phyloP scores from a whole-genome alignment of 1,140 invertebrate genomes.

The Microvelia longipes region DNA sequence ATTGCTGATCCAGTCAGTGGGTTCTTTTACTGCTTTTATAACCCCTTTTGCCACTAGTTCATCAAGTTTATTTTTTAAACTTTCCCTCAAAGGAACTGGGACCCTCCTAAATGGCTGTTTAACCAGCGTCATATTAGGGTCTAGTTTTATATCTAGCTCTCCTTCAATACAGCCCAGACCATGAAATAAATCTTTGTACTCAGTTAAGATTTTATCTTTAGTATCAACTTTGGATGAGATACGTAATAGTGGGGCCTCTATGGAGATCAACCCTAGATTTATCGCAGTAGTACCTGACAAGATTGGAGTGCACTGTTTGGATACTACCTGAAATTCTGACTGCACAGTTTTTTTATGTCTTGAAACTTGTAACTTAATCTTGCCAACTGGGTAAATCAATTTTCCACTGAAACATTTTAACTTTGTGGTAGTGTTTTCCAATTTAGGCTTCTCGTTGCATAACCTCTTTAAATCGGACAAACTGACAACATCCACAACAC shows the following conservation, averaged over 20 bases:
- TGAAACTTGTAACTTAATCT: neutral
- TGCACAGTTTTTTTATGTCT: neutral
- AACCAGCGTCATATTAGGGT: conserved; percentile 3
- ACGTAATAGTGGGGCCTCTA: neutral
- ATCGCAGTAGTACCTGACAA: neutral
- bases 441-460: neutral
- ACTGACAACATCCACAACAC: neutral
- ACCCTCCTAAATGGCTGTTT: conserved; percentile 18
- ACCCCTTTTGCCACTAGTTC: conserved; percentile 16
- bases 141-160: neutral
- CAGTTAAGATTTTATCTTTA: neutral
- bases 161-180: conserved; percentile 6
- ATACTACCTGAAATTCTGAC: neutral
- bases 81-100: conserved; percentile 14
- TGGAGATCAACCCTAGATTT: neutral
- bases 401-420: neutral
- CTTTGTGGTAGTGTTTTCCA: neutral
- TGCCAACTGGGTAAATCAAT: neutral
- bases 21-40: conserved; percentile 20
- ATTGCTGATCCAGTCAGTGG: conserved; percentile 20
- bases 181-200: conserved; percentile 4
- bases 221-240: neutral
- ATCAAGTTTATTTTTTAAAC: conserved; percentile 16
- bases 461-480: neutral
- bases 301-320: neutral